These are phyloP conservation scores for Nowickia ferox DNA, from an alignment of 2,888 invertebrate genomes.

Conservation along the genomic window DNA sequence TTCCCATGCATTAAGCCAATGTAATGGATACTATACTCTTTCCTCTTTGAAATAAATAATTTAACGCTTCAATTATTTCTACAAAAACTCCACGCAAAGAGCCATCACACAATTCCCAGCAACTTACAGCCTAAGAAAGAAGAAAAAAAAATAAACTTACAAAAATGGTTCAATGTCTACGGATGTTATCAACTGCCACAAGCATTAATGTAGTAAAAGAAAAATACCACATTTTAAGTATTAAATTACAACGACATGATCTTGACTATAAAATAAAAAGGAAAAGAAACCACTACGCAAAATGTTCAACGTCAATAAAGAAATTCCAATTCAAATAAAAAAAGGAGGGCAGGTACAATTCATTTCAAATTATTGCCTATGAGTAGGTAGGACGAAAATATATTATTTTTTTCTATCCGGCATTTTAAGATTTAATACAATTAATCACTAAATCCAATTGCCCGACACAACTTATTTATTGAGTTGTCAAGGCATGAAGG, in stretches of 20 bases:
- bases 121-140: neutral
- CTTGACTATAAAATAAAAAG: conserved; percentile 39
- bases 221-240: conserved; percentile 51
- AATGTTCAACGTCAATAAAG: conserved; percentile 54
- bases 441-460: conserved; percentile 72
- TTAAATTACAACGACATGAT: conserved; percentile 63
- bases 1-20: neutral
- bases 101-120: conserved; percentile 23
- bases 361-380: conserved; percentile 41
- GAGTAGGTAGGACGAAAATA: conserved; percentile 7
- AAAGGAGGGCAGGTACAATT: conserved; percentile 58
- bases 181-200: conserved; percentile 32
- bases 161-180: conserved; percentile 3
- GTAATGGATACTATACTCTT: conserved; percentile 39
- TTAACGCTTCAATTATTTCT: conserved; percentile 32
- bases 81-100: conserved; percentile 12
- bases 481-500: conserved; percentile 69
- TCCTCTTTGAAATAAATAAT: conserved; percentile 28
- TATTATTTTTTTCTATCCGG: neutral
- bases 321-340: conserved; percentile 36
- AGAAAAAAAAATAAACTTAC: neutral
- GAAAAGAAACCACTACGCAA: conserved; percentile 49
- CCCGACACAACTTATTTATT: conserved; percentile 72
- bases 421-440: conserved; percentile 65
- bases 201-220: conserved; percentile 11